Evolutionary conservation across 1,140 invertebrate genomes (phyloP), one percentile per base, ranked within the genome.

Genomic region (Danaus plexippus): DNA sequence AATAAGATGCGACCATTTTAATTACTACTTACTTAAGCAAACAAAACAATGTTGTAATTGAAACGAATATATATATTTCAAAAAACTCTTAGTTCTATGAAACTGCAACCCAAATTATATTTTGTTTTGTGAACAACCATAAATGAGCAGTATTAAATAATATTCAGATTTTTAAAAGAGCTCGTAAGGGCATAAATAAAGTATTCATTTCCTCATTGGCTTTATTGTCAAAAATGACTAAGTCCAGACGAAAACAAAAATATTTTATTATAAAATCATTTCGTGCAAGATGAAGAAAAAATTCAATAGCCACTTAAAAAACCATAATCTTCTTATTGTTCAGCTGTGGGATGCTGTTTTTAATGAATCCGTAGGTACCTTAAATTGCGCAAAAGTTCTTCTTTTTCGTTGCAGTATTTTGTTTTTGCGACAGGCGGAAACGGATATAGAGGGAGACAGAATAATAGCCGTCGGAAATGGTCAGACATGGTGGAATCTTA

Each of bases 391-490:
- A 53, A 59, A 22, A 69, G 61, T 67, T 67, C 63, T 64, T 69
- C 62, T 76, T 80, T 80, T 75, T 52, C 71, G 71, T 65, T 66
- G 67, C 69, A 61, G 69, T 77, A 86, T 81, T 85, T 85, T 85
- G 82, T 83, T 85, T 86, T 77, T 71, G 73, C 77, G 81, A 85
- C 84, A 85, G 71, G 57, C 76, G 84, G 84, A 87, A 87, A 74
- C 76, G 84, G 84, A 87, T 82, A 80, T 82, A 85, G 80, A 85
- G 80, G 80, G 80, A 84, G 80, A 85, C 81, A 80, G 84, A 87
- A 87, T 87, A 87, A 87, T 85, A 79, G 81, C 81, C 77, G 80
- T 76, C 81, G 83, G 83, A 87, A 85, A 85, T 85, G 84, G 84
- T 87, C 84, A 87, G 84, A 84, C 84, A 82, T 85, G 81, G 75